Evolutionary conservation across 2,888 invertebrate species (phyloP).

Genomic region (Ormia ochracea): DNA sequence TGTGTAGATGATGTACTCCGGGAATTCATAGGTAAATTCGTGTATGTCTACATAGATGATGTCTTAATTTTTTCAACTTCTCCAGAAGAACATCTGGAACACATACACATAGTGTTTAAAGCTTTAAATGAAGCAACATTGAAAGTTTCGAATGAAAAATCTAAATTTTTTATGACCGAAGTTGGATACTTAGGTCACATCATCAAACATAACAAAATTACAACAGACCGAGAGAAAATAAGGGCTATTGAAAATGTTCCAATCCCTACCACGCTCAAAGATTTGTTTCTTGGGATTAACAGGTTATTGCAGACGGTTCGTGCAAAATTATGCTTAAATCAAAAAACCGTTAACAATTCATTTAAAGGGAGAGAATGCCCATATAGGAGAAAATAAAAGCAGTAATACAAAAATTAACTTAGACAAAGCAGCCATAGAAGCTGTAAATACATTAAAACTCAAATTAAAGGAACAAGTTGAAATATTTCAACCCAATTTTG

Average conservation of each 20-base stretch:
- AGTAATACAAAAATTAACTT: neutral
- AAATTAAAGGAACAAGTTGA: constrained; percentile 25
- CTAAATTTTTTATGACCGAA: too few species aligned
- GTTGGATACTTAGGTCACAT: too few species aligned
- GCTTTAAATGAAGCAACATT: neutral
- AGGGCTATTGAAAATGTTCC: neutral
- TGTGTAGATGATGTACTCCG: neutral
- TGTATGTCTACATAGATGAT: neutral
- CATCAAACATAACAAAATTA: too few species aligned
- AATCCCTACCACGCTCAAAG: too few species aligned
- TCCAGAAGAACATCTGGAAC: constrained; percentile 4
- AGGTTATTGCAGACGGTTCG: constrained; percentile 3
- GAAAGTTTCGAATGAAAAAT: too few species aligned
- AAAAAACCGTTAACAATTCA: constrained; percentile 8
- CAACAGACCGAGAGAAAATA: neutral
- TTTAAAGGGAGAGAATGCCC: constrained; percentile 4
- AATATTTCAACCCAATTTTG: constrained; percentile 5
- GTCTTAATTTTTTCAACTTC: too few species aligned
- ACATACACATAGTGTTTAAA: neutral
- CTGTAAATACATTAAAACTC: neutral
- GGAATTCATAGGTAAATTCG: neutral
- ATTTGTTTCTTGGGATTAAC: neutral
- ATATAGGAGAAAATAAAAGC: too few species aligned
- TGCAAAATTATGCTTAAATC: too few species aligned
- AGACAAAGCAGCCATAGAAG: constrained; percentile 11